These are phyloP conservation scores for Poeciliopsis occidentalis DNA, from an alignment of 2,113 vertebrate species.

Conservation along the genomic window DNA sequence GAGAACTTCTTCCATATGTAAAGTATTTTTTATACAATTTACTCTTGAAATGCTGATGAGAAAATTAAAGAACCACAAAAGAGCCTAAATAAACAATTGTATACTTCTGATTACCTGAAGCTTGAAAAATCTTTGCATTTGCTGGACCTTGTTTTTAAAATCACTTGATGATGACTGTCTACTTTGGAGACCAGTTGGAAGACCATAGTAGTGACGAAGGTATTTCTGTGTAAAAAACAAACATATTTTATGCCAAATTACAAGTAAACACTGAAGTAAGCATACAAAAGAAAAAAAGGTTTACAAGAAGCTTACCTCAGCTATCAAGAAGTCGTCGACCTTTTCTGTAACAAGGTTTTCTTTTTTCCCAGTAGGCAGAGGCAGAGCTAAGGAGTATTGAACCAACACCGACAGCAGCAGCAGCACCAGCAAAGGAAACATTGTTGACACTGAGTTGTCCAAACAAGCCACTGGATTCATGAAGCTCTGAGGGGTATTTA, in stretches of 20 bases:
- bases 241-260: neutral
- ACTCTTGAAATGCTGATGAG: neutral
- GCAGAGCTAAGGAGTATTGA: constrained; percentile 48
- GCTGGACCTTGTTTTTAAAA: constrained; percentile 58
- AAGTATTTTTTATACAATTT: neutral
- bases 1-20: neutral
- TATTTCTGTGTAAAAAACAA: constrained; percentile 65
- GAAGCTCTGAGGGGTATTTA: constrained; percentile 60
- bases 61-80: neutral
- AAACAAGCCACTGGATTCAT: constrained; percentile 31
- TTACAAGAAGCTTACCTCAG: constrained; percentile 66
- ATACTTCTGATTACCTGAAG: constrained; percentile 46
- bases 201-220: constrained; percentile 67
- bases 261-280: neutral
- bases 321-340: constrained; percentile 61
- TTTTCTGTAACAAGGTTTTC: constrained; percentile 62
- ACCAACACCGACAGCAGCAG: constrained; percentile 56
- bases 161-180: neutral
- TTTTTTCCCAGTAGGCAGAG: constrained; percentile 38
- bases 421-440: constrained; percentile 30
- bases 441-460: constrained; percentile 48
- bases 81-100: neutral
- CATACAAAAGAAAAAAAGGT: too few species aligned
- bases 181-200: constrained; percentile 66
- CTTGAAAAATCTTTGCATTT: constrained; percentile 78